A percentile compares a stretch with the other conserved stretches of the same genome.
These are phyloP conservation scores for Diuraphis noxia DNA, from an alignment of 1,140 invertebrate species.

Conservation along the genomic window DNA sequence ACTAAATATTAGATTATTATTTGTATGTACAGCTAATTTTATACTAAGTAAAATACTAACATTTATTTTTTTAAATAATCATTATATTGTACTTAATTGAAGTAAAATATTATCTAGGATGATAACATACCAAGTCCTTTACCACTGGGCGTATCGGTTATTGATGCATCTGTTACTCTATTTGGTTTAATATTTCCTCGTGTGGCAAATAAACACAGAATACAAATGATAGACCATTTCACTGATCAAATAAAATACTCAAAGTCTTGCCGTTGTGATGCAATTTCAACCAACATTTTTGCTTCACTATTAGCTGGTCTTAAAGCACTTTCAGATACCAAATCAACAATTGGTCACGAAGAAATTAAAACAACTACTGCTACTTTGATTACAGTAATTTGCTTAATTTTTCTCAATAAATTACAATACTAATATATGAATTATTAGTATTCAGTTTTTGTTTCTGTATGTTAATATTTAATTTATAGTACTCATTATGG, in stretches of 20 bases:
- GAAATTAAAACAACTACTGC: constrained; percentile 86
- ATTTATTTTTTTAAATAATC: not conserved
- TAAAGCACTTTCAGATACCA: constrained; percentile 84
- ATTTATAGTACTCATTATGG: not conserved
- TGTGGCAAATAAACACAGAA: constrained; percentile 90
- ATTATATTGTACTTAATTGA: constrained; percentile 8
- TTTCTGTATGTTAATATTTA: not conserved
- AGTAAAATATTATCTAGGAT: constrained; percentile 60
- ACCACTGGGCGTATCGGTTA: constrained; percentile 94
- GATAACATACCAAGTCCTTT: constrained; percentile 79
- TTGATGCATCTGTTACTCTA: constrained; percentile 89
- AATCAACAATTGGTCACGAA: constrained; percentile 83
- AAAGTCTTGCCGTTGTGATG: constrained; percentile 88
- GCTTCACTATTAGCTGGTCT: constrained; percentile 88
- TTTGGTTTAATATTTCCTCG: constrained; percentile 94
- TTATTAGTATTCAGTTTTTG: not conserved
- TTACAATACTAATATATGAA: not conserved
- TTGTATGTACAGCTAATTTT: not conserved
- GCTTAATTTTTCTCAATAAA: not conserved
- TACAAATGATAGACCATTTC: constrained; percentile 97
- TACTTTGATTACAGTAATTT: constrained; percentile 72
- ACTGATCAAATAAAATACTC: constrained; percentile 91
- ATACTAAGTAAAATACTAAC: not conserved
- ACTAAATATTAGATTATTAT: not conserved
- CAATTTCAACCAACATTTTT: constrained; percentile 96